phyloP scores from a whole-genome alignment of 2,113 vertebrate species.

The Pipa parva region DNA sequence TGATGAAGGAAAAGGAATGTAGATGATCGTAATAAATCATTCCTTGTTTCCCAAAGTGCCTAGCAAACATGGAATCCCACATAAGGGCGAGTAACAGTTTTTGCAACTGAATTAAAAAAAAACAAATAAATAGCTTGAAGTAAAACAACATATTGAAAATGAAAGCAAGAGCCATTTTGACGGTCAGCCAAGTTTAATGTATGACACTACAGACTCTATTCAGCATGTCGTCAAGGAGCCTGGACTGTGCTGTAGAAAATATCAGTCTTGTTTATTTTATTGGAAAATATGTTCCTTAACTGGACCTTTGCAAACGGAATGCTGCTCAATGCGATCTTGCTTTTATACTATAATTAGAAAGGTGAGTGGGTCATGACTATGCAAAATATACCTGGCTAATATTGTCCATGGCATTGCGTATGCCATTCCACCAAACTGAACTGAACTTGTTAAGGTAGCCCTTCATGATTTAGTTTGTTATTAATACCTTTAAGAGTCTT shows the following conservation, averaged over 20 bases:
- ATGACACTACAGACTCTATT: conserved; percentile 19
- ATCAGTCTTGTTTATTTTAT: conserved; percentile 7
- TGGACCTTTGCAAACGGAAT: neutral
- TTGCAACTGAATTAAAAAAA: conserved; percentile 6
- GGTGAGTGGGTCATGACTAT: neutral
- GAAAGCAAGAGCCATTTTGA: conserved; percentile 15
- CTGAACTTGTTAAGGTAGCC: too few relatives aligned
- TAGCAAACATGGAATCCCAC: conserved; percentile 29
- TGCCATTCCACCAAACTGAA: too few relatives aligned
- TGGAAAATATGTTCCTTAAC: neutral
- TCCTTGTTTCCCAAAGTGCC: conserved; percentile 41
- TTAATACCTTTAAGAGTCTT: too few relatives aligned
- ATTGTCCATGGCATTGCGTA: too few relatives aligned
- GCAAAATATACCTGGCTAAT: neutral
- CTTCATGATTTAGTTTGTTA: too few relatives aligned
- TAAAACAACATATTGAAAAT: conserved; percentile 12
- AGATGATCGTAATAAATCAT: conserved; percentile 39
- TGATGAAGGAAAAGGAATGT: conserved; percentile 40
- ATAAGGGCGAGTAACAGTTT: neutral
- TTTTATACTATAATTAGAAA: neutral
- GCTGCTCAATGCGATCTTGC: neutral
- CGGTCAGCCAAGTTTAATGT: neutral
- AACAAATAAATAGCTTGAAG: conserved; percentile 38
- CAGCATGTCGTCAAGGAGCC: conserved; percentile 6
- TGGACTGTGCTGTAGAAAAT: conserved; percentile 18